phyloP scores from a whole-genome alignment of 2,797 vertebrate genomes.

The Chromobotia macracanthus region DNA sequence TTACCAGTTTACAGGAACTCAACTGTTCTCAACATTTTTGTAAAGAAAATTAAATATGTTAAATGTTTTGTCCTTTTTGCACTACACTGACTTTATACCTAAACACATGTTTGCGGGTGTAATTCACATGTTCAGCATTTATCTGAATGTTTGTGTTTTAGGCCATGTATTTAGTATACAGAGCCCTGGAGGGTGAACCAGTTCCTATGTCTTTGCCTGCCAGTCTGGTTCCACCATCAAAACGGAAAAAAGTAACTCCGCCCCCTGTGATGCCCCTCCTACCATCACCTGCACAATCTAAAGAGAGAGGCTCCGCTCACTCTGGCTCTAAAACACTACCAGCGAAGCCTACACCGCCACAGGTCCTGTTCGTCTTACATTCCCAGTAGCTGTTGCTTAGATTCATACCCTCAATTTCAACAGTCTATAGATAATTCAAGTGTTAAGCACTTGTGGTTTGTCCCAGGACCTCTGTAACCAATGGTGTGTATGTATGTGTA shows the following conservation, averaged over 20 bases:
- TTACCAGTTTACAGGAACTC: too few species aligned
- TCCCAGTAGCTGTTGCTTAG: neutral
- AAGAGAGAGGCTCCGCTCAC: constrained; percentile 85
- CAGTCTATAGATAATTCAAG: too few species aligned
- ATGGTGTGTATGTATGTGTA: neutral
- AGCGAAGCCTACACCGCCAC: constrained; percentile 82
- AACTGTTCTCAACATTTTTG: neutral
- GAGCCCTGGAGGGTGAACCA: constrained; percentile 93
- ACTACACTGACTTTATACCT: too few species aligned
- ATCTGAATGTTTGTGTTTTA: constrained; percentile 60
- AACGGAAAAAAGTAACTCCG: constrained; percentile 86
- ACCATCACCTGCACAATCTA: constrained; percentile 83
- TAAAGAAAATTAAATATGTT: too few species aligned
- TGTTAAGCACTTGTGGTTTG: too few species aligned
- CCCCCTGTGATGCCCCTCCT: constrained; percentile 82
- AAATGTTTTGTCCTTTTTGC: too few species aligned
- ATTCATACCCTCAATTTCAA: too few species aligned
- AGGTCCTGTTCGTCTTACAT: constrained; percentile 40
- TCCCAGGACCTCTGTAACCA: neutral
- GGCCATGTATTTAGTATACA: constrained; percentile 99
- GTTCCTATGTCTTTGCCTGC: constrained; percentile 79
- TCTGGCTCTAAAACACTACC: constrained; percentile 81
- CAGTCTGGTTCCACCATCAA: constrained; percentile 91
- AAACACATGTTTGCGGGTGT: too few species aligned
- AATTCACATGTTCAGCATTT: neutral